Conservation (phyloP, 2,113 vertebrate species). For the Panthera leo region DNA sequence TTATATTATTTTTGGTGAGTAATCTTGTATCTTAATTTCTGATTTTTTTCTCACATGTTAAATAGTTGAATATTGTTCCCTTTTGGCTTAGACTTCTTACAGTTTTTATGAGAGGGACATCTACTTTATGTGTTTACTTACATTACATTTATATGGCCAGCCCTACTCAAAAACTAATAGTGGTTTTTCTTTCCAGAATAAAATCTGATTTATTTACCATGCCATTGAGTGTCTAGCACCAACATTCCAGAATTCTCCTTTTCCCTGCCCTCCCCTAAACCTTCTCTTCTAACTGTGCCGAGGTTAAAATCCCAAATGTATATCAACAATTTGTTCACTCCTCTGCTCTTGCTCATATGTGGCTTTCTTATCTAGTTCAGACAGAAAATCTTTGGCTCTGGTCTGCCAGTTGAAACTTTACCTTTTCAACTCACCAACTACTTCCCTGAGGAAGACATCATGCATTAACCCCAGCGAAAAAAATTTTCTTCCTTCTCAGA, state of each 20-base stretch:
- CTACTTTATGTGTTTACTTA: not conserved
- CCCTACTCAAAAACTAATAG: not conserved
- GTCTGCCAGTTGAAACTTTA: not conserved
- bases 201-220: not conserved
- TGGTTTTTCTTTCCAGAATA: not conserved
- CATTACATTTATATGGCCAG: not conserved
- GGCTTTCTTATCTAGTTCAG: not conserved
- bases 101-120: not conserved
- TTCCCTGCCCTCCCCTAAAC: not conserved
- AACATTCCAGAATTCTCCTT: not conserved
- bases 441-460: not conserved
- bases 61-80: not conserved
- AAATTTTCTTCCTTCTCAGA: not conserved
- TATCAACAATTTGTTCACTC: not conserved
- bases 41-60: not conserved
- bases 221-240: not conserved
- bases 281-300: not conserved
- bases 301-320: not conserved
- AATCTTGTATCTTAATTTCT: not conserved
- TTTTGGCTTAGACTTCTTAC: not conserved
- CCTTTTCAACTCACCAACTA: not conserved
- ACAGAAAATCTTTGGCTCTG: not conserved
- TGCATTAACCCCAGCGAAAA: not conserved
- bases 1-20: not conserved
- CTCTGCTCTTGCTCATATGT: not conserved